Percentiles rank a stretch among this genome's conserved stretches.
phyloP scores from a whole-genome alignment of 2,113 vertebrate genomes.

The Indicator maculatus region DNA sequence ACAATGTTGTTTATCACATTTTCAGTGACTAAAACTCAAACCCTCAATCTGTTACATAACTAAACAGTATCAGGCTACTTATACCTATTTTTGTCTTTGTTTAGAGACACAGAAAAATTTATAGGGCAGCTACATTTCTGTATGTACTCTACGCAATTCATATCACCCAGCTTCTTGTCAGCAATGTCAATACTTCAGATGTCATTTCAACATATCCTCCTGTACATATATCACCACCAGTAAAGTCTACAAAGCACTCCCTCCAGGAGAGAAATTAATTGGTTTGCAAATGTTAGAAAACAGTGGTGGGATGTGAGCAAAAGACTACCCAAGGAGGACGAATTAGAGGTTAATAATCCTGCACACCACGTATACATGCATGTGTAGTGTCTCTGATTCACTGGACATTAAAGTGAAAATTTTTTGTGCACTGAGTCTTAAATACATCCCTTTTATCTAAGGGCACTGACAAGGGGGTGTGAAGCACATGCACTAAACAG shows the following conservation, averaged over 20 bases:
- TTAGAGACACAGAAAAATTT: constrained; percentile 39
- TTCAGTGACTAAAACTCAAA: constrained; percentile 78
- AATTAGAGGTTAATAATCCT: constrained; percentile 2
- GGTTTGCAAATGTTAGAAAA: not conserved
- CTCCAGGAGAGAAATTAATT: not conserved
- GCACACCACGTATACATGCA: not conserved
- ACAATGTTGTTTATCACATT: constrained; percentile 80
- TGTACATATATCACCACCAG: not conserved
- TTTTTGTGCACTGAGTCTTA: constrained; percentile 15
- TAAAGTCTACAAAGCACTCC: constrained; percentile 11
- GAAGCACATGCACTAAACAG: constrained; percentile 54
- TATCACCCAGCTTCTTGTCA: not conserved
- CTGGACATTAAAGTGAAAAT: constrained; percentile 33
- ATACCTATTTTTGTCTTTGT: constrained; percentile 63
- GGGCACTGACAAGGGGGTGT: constrained; percentile 10
- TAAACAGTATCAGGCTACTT: constrained; percentile 42
- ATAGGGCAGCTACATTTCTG: constrained; percentile 1
- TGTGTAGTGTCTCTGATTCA: constrained; percentile 4
- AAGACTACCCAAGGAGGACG: not conserved
- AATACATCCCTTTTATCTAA: constrained; percentile 45
- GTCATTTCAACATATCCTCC: not conserved
- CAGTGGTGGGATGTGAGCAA: not conserved
- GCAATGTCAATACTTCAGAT: not conserved
- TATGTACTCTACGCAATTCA: not conserved
- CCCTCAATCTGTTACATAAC: constrained; percentile 77